phyloP scores from a whole-genome alignment of 2,797 vertebrate genomes.

The Rousettus madagascariensis region DNA sequence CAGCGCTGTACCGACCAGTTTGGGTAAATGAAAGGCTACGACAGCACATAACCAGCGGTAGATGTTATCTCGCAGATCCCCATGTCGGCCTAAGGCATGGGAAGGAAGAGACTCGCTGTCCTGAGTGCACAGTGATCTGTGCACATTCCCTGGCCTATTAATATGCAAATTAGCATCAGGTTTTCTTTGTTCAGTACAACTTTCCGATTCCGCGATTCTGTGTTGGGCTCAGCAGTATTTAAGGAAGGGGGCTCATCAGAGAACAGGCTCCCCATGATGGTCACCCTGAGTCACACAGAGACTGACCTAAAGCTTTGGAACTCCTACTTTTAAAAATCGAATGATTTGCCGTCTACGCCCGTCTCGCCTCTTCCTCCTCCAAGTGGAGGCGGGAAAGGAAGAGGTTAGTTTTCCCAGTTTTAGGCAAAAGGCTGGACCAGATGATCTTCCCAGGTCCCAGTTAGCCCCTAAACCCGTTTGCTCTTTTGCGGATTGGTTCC shows the following conservation, averaged over 20 bases:
- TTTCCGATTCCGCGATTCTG: neutral
- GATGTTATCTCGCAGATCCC: neutral
- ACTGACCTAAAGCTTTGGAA: neutral
- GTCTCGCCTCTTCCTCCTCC: neutral
- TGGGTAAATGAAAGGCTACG: neutral
- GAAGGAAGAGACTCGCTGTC: neutral
- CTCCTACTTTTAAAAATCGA: neutral
- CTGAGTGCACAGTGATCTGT: neutral
- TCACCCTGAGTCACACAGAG: neutral
- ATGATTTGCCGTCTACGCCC: neutral
- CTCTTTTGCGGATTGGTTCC: neutral
- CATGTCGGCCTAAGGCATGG: neutral
- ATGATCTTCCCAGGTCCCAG: neutral
- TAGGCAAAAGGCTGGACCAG: neutral
- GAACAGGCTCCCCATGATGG: neutral
- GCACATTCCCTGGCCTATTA: neutral
- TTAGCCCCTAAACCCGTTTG: neutral
- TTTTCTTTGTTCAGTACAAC: neutral
- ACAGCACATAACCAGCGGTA: neutral
- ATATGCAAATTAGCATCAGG: neutral
- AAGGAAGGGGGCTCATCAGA: neutral
- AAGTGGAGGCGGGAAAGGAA: neutral
- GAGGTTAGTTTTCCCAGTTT: neutral
- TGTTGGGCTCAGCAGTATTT: neutral
- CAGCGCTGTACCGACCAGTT: neutral